A percentile compares a stretch with the other conserved stretches of the same genome.
These are phyloP conservation scores for Rattus rattus DNA, from an alignment of 2,113 vertebrate genomes.

Conservation along the genomic window DNA sequence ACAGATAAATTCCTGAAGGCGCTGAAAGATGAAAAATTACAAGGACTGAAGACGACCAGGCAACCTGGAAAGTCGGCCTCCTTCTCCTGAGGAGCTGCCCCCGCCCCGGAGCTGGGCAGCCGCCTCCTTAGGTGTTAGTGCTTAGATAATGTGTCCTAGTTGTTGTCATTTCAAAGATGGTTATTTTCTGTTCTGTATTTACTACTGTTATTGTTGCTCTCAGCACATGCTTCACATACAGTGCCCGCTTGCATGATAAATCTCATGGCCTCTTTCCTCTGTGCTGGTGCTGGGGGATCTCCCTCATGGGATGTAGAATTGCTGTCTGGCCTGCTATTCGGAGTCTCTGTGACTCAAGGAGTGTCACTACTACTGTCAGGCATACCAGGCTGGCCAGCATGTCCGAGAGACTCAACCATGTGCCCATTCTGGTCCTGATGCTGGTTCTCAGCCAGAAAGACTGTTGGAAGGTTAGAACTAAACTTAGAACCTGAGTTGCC, in stretches of 20 bases:
- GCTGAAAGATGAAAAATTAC: slow-evolving; percentile 86
- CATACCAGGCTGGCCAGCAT: neutral
- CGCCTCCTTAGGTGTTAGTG: slow-evolving; percentile 68
- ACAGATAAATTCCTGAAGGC: slow-evolving; percentile 87
- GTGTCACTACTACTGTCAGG: neutral
- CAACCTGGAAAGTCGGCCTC: slow-evolving; percentile 75
- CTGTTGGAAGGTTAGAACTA: slow-evolving; percentile 2
- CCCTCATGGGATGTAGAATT: neutral
- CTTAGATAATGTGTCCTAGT: slow-evolving; percentile 58
- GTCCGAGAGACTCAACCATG: neutral
- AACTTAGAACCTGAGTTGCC: neutral
- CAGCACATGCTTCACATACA: slow-evolving; percentile 57
- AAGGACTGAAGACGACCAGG: slow-evolving; percentile 79
- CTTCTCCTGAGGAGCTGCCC: slow-evolving; percentile 49
- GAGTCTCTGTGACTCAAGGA: neutral
- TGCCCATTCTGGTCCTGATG: neutral
- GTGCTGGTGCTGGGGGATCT: neutral
- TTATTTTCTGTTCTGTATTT: slow-evolving; percentile 72
- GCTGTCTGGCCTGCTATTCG: neutral
- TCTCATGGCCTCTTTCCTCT: slow-evolving; percentile 47
- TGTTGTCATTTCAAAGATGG: slow-evolving; percentile 75
- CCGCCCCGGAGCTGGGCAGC: slow-evolving; percentile 34
- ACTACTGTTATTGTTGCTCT: slow-evolving; percentile 58
- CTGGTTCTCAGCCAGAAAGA: neutral
- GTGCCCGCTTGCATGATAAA: neutral